Evolutionary conservation across 1,140 invertebrate species (phyloP).

Genomic region (Conopomorpha cramerella): DNA sequence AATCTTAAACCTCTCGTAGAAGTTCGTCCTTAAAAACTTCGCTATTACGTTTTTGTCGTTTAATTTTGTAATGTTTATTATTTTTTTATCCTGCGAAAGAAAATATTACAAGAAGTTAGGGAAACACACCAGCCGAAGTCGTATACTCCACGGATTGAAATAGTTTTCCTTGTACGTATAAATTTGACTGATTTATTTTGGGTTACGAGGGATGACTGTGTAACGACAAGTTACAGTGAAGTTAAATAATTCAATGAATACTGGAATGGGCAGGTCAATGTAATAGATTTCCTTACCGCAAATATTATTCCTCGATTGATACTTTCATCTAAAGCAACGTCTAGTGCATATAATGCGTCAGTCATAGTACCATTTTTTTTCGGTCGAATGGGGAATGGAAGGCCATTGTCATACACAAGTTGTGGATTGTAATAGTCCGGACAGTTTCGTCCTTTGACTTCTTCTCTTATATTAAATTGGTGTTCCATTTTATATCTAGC

Average conservation of each 20-base stretch:
- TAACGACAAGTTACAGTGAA: not conserved
- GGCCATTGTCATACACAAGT: conserved; percentile 37
- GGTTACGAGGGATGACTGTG: not conserved
- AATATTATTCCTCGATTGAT: conserved; percentile 33
- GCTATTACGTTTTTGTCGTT: conserved; percentile 29
- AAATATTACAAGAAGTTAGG: too few species aligned
- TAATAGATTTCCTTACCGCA: conserved; percentile 31
- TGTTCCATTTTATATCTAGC: conserved; percentile 69
- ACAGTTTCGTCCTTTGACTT: conserved; percentile 10
- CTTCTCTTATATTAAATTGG: not conserved
- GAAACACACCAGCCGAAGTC: not conserved
- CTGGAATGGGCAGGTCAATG: too few species aligned
- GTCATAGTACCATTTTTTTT: conserved; percentile 14
- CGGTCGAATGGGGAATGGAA: conserved; percentile 33
- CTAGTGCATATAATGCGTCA: conserved; percentile 27
- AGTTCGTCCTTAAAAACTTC: conserved; percentile 34
- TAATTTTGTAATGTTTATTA: conserved; percentile 25
- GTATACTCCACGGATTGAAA: not conserved
- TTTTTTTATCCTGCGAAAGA: conserved; percentile 25
- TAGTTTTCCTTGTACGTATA: not conserved
- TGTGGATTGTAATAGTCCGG: conserved; percentile 27
- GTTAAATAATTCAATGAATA: not conserved
- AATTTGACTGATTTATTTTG: not conserved
- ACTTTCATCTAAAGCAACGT: conserved; percentile 37
- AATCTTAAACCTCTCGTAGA: conserved; percentile 24